Base-by-base conservation (phyloP, 2,888 invertebrate genomes). In the Eupithecia abbreviata region DNA sequence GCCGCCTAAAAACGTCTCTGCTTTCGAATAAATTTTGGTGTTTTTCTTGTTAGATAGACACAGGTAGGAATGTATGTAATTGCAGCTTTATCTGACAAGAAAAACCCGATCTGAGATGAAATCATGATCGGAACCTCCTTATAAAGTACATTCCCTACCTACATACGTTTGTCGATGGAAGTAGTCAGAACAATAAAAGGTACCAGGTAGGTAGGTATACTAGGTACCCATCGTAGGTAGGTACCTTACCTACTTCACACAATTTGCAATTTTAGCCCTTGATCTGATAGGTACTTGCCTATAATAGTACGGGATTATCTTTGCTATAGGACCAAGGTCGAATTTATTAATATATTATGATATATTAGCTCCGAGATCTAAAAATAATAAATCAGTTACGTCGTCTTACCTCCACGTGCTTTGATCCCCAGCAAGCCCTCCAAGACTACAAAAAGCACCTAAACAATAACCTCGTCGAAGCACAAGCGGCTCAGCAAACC, bases 381-480 rank as follows among this genome's bases (percentile, higher is more conserved):
- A 30, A 30, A 30, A 30, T 30, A 30, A 30, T 30, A 30, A 30
- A 30, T 30, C 30, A 30, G 30, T 0, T 30, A 30, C 9, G n/a
- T n/a, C 5, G 0, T 49, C 49, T 12, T 12, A 49, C 49, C 12
- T 49, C 13, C 5, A 12, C 13, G 55, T 58, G 18, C 3, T 58
- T 62, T 62, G 4, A 18, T 58, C 58, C 86, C 41, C 79, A 95
- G 94, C 90, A 89, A 88, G 87, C 90, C 49, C 83, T 88, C 2
- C 83, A 88, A 84, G 91, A 92, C 81, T 95, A 94, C 84, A 89
- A 84, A 77, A 86, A 79, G 10, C 86, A 93, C 79, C 77, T 93
- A 72, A 87, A 91, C 73, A 84, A 87, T 41, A 84, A 83, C 51
- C 88, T 87, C 65, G 76, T 79, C n/a, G 87, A 90, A 70, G 58